Evolutionary conservation across 2,113 vertebrate genomes (phyloP), one percentile per base, ranked within the genome.

Genomic region (Pachypanchax playfairii): DNA sequence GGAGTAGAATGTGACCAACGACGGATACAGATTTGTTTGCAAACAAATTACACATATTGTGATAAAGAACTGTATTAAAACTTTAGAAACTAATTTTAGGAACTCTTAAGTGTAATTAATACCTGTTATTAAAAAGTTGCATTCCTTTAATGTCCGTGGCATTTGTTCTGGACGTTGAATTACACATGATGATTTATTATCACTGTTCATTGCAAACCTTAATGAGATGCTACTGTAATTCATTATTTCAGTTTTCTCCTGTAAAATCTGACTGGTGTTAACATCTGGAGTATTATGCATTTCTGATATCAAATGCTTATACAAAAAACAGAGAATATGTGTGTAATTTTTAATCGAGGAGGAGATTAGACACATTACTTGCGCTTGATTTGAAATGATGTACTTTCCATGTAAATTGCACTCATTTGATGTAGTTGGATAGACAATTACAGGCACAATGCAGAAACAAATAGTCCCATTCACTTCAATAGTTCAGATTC

Each of bases 161-260:
- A 38, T 35, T 33, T 29, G 4, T 9, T 7, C n/a, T 25, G 18
- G 14, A 47, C 5, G 4, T 24, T 25, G 28, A 22, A 22, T 29
- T 49, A 5, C 18, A 10, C 15, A n/a, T 6, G 18, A 7, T 14
- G 31, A 22, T 46, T 70, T 22, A 35, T 35, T 35, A 24, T 26
- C n/a, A 15, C 11, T 2, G 4, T 17, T 39, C 9, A 26, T 6
- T 52, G 9, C 20, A 36, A 53, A 53, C 13, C 46, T 44, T 31
- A 69, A 51, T 51, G 38, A 68, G 48, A 42, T 28, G 20, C 17
- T 22, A 52, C 6, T 46, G 15, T 26, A 4, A 48, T 61, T 26
- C 2, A 48, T 69, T 52, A 60, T 26, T 22, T 67, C 18, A 44
- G 22, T 48, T 51, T 51, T 50, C 17, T 28, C 15, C 6, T 52